Base-by-base conservation (phyloP, 2,888 invertebrate species). In the Siphlonurus alternatus region DNA sequence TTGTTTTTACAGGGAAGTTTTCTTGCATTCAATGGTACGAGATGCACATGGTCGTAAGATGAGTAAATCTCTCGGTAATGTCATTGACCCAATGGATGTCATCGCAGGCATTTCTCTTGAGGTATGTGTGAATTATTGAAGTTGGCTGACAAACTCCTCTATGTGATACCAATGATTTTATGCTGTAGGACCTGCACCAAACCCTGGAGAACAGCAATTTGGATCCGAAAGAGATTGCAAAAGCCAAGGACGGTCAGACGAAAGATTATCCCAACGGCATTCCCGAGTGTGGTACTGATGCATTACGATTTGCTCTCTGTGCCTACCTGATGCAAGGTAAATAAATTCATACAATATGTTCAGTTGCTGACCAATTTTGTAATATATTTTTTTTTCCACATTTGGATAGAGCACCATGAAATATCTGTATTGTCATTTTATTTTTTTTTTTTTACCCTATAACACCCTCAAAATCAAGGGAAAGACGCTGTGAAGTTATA, bases 1-100 rank as follows among this genome's bases (percentile, higher is more conserved):
- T 61, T 65, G 65, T 70, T 70, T 70, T 23, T n/a, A n/a, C 71
- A 85, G 87, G 69, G 88, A 94, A 78, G 86, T 99, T 0, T 93
- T 93, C 72, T 81, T 99, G 18, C 99, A 99, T 77, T 95, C 98
- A 0, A 93, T 99, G 83, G 89, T 99, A 1, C 85, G 99, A 64
- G 99, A 99, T 77, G 93, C 97, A 0, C 95, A 97, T 74, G 99
- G 99, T 0, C 84, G 96, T 64, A 99, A 99, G 79, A 99, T 99
- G 99, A 96, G 95, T 69, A 99, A 99, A 75, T 97, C 96, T 0
- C 79, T 98, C 66, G 99, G 99, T 64, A 99, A 99, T 75, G 96
- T 98, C 2, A 90, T 99, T 69, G 95, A 97, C 77, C 99, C 99
- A 0, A 84, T 97, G 76, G 93, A 98, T 76, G 94, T 99, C 1